Evolutionary conservation across 2,888 invertebrate genomes (phyloP), one percentile per base, ranked within the genome.

Genomic region (Acronicta leporina): DNA sequence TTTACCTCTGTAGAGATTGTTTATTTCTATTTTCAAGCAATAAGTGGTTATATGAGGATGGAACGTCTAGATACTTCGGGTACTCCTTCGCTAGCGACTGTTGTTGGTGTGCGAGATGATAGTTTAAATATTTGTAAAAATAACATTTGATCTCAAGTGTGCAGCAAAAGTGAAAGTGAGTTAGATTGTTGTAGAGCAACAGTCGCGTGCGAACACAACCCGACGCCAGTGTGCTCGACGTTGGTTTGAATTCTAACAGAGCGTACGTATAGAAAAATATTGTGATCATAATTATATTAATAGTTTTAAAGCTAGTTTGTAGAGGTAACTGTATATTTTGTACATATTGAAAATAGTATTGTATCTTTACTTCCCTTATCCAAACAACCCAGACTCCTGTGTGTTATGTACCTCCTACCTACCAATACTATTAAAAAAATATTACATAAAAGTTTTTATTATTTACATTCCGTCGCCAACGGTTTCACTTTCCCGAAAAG

Each of bases 391-490:
- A 94, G 92, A 92, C 88, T 92, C 92, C 92, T 94, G 95, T 92
- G 94, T 95, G 95, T 94, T 94, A 95, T 94, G 94, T 94, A 94
- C 94, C 94, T 94, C 94, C 92, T 95, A 94, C 94, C 94, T 94
- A 95, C 94, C 94, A 95, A 94, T 95, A 95, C 94, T 94, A 95
- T 95, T 95, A 94, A 94, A 95, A 93, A 94, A 94, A 94, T 93
- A 94, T 94, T 94, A 94, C 93, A 92, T 91, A 91, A 83, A 80
- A 54, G 77, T 80, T 84, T 87, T 84, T 86, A 20, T 87, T 82
- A 72, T 77, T 81, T 52, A 59, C 53, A 20, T 20, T 2, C 20
- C 4, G 4, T 20, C 4, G 2, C 20, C 20, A 2, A 4, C 20
- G 20, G 20, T 20, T 20, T 20, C 20, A 20, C 20, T 20, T 20